Evolutionary conservation across 2,113 vertebrate species (phyloP).

Genomic region (Laticauda colubrina): DNA sequence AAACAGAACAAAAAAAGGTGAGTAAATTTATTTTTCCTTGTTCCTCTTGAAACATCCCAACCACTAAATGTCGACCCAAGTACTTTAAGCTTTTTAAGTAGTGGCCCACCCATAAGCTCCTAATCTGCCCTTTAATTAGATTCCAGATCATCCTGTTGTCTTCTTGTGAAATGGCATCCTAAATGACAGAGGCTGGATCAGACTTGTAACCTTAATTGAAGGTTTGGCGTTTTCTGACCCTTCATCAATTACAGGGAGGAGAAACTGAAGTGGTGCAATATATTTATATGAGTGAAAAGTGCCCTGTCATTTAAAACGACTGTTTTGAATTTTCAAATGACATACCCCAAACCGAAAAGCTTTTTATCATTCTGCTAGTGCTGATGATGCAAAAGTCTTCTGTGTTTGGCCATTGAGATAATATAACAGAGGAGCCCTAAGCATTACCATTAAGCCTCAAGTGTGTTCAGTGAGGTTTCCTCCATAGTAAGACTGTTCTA

Average conservation of each 20-base stretch:
- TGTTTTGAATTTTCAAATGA: constrained; percentile 56
- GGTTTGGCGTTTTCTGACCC: constrained; percentile 51
- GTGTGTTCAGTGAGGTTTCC: not conserved
- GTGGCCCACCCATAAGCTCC: not conserved
- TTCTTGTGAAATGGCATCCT: constrained; percentile 24
- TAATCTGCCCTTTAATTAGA: constrained; percentile 28
- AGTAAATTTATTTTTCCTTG: constrained; percentile 34
- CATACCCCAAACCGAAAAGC: constrained; percentile 45
- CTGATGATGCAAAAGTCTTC: constrained; percentile 2
- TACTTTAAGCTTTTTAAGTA: constrained; percentile 36
- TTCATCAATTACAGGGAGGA: constrained; percentile 10
- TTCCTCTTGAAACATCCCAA: not conserved
- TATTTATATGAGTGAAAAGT: not conserved
- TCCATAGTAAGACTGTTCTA: not conserved
- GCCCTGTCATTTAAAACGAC: constrained; percentile 55
- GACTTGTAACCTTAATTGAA: constrained; percentile 37
- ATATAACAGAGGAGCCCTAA: not conserved
- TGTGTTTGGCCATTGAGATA: constrained; percentile 21
- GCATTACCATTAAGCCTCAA: not conserved
- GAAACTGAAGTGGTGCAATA: constrained; percentile 27
- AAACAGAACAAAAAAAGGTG: constrained; percentile 75
- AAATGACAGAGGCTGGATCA: constrained; percentile 50
- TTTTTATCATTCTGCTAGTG: constrained; percentile 22
- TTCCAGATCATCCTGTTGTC: constrained; percentile 27
- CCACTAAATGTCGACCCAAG: constrained; percentile 8